Evolutionary conservation across 2,113 vertebrate species (phyloP).

Genomic region (Syngnathoides biaculeatus): DNA sequence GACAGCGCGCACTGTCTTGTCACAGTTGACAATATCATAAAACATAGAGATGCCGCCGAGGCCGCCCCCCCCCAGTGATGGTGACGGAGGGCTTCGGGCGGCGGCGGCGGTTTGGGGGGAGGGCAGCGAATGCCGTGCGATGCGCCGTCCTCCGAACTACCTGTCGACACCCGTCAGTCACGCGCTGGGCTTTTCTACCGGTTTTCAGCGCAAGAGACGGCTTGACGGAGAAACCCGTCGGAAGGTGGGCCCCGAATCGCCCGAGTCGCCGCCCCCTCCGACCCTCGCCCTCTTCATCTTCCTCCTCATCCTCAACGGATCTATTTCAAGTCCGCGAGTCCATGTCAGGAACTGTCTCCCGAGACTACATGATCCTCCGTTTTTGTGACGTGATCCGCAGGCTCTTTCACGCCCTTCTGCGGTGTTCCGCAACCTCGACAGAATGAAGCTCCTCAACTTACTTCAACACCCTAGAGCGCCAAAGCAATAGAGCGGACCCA

Average conservation of each 20-base stretch:
- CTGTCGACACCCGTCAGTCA: constrained; percentile 10
- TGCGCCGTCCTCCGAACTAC: background rate
- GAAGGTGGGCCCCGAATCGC: background rate
- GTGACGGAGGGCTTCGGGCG: background rate
- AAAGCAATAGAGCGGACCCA: too few species aligned
- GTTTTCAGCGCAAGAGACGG: background rate
- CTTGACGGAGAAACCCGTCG: constrained; percentile 7
- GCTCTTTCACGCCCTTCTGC: background rate
- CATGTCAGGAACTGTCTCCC: background rate
- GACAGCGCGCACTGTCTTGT: background rate
- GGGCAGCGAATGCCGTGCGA: background rate
- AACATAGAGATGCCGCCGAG: background rate
- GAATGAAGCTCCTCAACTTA: too few species aligned
- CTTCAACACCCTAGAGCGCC: too few species aligned
- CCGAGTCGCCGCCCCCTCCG: background rate
- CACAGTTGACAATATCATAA: background rate
- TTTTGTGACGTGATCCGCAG: background rate
- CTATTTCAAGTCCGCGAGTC: background rate
- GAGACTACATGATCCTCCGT: background rate
- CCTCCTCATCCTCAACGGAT: background rate
- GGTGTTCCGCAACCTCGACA: background rate
- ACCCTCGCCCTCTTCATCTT: background rate
- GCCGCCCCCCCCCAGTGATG: background rate
- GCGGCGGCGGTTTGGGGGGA: background rate
- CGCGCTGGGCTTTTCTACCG: background rate